Conservation (phyloP, 2,797 vertebrate genomes). For the Sebastes ruberrimus region DNA sequence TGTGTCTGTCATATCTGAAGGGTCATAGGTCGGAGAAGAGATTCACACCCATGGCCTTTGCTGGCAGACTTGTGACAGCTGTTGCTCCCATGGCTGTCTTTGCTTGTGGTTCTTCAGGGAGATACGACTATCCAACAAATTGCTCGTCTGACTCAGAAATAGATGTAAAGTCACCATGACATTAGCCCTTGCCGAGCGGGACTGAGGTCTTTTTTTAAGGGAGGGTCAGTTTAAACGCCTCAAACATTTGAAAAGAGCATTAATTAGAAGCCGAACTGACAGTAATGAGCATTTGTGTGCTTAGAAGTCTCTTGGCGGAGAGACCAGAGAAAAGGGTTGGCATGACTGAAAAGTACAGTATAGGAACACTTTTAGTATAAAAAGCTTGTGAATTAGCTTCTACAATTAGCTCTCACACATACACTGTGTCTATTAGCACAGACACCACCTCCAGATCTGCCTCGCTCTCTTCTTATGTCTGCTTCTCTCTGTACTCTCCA, state of each 20-base stretch:
- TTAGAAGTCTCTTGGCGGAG: conserved; percentile 50
- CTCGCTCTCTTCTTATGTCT: conserved; percentile 34
- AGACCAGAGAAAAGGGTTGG: conserved; percentile 29
- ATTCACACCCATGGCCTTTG: conserved; percentile 8
- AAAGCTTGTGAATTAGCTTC: conserved; percentile 40
- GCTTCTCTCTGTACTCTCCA: conserved; percentile 17
- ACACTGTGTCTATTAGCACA: conserved; percentile 38
- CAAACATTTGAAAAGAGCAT: conserved; percentile 52
- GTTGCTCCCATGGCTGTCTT: conserved; percentile 25
- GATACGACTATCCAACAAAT: conserved; percentile 23
- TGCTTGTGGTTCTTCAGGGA: conserved; percentile 4
- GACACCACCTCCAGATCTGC: conserved; percentile 28
- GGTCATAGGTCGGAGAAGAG: conserved; percentile 44
- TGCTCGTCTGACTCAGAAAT: conserved; percentile 32
- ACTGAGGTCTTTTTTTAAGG: conserved; percentile 14
- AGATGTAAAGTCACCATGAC: conserved; percentile 35
- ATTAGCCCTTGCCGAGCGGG: conserved; percentile 15
- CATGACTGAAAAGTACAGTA: conserved; percentile 45
- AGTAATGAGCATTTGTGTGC: conserved; percentile 59
- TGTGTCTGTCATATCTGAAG: conserved; percentile 45
- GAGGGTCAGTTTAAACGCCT: conserved; percentile 40
- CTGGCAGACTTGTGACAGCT: conserved; percentile 35
- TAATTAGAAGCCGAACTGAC: conserved; percentile 53
- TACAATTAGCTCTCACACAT: conserved; percentile 31
- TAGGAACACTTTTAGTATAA: conserved; percentile 32